phyloP scores from a whole-genome alignment of 2,888 invertebrate genomes.

The Epistrophe grossulariae region DNA sequence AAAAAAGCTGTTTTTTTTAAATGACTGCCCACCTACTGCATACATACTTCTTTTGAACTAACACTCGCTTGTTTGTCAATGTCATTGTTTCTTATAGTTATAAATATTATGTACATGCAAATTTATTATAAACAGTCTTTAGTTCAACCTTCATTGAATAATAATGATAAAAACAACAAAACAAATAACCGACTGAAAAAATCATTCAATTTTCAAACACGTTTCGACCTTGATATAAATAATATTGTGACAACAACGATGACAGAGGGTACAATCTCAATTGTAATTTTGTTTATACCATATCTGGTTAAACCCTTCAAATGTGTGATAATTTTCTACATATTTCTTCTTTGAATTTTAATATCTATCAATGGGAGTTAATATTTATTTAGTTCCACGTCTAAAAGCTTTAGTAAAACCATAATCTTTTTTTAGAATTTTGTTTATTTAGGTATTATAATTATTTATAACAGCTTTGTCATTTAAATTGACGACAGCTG shows the following conservation, averaged over 20 bases:
- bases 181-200: neutral
- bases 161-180: neutral
- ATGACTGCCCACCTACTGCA: too few relatives aligned
- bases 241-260: neutral
- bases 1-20: too few relatives aligned
- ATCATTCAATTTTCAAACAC: neutral
- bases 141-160: neutral
- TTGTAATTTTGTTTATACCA: neutral
- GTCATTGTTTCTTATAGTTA: too few relatives aligned
- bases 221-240: slow-evolving; percentile 6
- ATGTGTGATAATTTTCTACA: neutral
- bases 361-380: neutral
- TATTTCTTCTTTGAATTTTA: neutral
- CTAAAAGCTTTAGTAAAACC: neutral
- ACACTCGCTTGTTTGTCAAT: too few relatives aligned
- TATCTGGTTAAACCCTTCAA: neutral
- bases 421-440: neutral
- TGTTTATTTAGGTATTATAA: neutral
- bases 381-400: neutral
- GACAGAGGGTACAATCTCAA: neutral
- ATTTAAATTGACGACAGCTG: too few relatives aligned
- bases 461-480: too few relatives aligned
- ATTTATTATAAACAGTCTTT: too few relatives aligned
- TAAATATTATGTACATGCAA: too few relatives aligned
- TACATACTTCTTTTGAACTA: too few relatives aligned